Percentiles rank a stretch among this genome's conserved stretches.
These are phyloP conservation scores for Dorcus hopei DNA, from an alignment of 2,888 invertebrate genomes.

Conservation along the genomic window DNA sequence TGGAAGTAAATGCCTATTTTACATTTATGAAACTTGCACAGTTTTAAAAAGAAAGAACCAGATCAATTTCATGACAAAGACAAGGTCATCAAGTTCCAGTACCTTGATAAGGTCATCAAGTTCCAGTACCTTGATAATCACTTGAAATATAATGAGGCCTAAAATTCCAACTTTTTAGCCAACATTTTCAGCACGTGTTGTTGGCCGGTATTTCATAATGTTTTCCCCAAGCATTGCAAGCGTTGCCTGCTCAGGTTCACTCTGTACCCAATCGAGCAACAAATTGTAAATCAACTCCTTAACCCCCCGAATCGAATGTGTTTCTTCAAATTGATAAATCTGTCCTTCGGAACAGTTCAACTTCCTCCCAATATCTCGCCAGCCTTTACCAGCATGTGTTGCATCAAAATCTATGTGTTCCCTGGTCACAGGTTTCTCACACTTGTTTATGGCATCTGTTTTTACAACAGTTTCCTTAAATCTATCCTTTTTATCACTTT, in stretches of 20 bases:
- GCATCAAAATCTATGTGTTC: slow-evolving; percentile 58
- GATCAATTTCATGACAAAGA: too few species aligned
- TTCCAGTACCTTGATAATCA: too few species aligned
- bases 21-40: too few species aligned
- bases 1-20: too few species aligned
- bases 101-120: too few species aligned
- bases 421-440: slow-evolving; percentile 46
- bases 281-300: slow-evolving; percentile 69
- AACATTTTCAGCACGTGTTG: slow-evolving; percentile 37
- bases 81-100: too few species aligned
- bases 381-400: slow-evolving; percentile 59
- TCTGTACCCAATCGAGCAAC: slow-evolving; percentile 66
- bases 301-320: slow-evolving; percentile 52
- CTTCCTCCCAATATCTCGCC: slow-evolving; percentile 57
- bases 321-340: slow-evolving; percentile 58
- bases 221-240: slow-evolving; percentile 57
- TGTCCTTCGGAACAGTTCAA: slow-evolving; percentile 59
- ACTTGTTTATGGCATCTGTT: slow-evolving; percentile 26
- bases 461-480: slow-evolving; percentile 22
- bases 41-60: too few species aligned
- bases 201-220: slow-evolving; percentile 56
- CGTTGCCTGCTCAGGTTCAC: slow-evolving; percentile 57
- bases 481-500: slow-evolving; percentile 28
- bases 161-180: slow-evolving; percentile 17
- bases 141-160: background rate